Percentiles rank a stretch among this genome's conserved stretches.
Conservation (phyloP, 2,113 vertebrate species). For the Anolis sagrei region DNA sequence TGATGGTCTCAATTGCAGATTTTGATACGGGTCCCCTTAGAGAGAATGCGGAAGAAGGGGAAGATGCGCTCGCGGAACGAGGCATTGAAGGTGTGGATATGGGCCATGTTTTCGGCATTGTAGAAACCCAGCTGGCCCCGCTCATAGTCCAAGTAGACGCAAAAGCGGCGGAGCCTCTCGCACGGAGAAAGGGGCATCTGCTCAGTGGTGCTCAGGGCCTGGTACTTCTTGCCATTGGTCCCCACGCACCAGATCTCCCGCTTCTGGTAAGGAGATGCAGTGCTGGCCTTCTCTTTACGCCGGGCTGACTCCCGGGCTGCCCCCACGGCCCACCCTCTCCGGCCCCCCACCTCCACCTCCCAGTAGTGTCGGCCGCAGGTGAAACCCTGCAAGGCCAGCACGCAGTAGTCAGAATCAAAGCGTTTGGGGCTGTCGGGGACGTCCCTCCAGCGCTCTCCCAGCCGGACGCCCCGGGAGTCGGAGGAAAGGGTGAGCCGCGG, state of each 20-base stretch:
- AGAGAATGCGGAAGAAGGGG: slow-evolving; percentile 84
- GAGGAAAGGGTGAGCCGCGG: slow-evolving; percentile 82
- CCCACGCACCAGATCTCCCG: slow-evolving; percentile 78
- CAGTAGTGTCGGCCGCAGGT: slow-evolving; percentile 83
- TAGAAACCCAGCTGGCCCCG: slow-evolving; percentile 87
- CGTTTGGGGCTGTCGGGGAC: slow-evolving; percentile 82
- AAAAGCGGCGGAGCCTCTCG: slow-evolving; percentile 79
- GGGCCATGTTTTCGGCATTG: slow-evolving; percentile 84
- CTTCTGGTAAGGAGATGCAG: slow-evolving; percentile 54
- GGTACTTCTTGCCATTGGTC: slow-evolving; percentile 74
- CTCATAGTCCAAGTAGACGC: slow-evolving; percentile 86
- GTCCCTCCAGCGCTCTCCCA: slow-evolving; percentile 82
- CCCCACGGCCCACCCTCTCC: slow-evolving; percentile 86
- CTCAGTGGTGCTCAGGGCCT: slow-evolving; percentile 73
- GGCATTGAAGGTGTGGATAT: slow-evolving; percentile 88
- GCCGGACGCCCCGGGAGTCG: slow-evolving; percentile 82
- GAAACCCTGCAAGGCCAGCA: slow-evolving; percentile 83
- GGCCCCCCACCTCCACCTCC: slow-evolving; percentile 89
- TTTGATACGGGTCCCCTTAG: slow-evolving; percentile 77
- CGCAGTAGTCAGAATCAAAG: slow-evolving; percentile 83
- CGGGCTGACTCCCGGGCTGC: slow-evolving; percentile 82
- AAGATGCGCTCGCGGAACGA: slow-evolving; percentile 85
- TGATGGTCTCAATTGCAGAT: slow-evolving; percentile 69
- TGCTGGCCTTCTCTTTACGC: slow-evolving; percentile 80
- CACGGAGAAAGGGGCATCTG: slow-evolving; percentile 66